Base-by-base conservation (phyloP, 2,113 vertebrate genomes). In the Saccopteryx leptura region DNA sequence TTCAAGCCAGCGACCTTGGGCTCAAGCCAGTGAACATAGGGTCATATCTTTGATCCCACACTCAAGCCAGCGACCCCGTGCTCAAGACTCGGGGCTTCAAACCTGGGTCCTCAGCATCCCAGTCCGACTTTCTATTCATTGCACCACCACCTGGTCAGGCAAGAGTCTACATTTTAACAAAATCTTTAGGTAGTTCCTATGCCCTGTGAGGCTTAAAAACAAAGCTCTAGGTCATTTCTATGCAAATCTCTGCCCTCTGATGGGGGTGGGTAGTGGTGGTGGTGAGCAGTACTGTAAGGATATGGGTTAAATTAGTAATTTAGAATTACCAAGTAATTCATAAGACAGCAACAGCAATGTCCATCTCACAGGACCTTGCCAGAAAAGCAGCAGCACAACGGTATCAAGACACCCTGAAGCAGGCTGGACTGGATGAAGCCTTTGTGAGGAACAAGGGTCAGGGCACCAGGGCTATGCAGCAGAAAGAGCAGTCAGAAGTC, bases 361-460 rank as follows among this genome's bases (percentile, higher is more conserved):
- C 68, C 28, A 46, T 81, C 18, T 61, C 66, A 58, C 60, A 97
- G 96, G 88, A 96, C n/a, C 80, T 98, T 92, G 99, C 99, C 60
- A 98, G 98, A 92, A 99, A 97, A 85, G 98, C 94, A 61, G 99
- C 98, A 72, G 99, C 99, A 96, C 98, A 98, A 88, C 97, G 88
- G 15, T 99, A 99, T 97, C 99, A 98, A 92, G 97, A 97, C 48
- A 98, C 98, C 26, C 98, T 99, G 90, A 98, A 97, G 97, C 98
- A 99, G 95, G 99, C 96, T 0, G 99, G 99, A 5, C 94, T 99
- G 80, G 98, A 98, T 0, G 99, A 99, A 98, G 98, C 98, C 60
- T 99, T 99, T 97, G 98, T 99, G 90, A 98, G 93, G 94, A 98
- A 97, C 95, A 99, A 99, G 90, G 99, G 99, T 90, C 96, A 97